Percentiles rank a stretch among this genome's conserved stretches.
Evolutionary conservation across 2,888 invertebrate species (phyloP).

Genomic region (Reticulitermes lucifugus): DNA sequence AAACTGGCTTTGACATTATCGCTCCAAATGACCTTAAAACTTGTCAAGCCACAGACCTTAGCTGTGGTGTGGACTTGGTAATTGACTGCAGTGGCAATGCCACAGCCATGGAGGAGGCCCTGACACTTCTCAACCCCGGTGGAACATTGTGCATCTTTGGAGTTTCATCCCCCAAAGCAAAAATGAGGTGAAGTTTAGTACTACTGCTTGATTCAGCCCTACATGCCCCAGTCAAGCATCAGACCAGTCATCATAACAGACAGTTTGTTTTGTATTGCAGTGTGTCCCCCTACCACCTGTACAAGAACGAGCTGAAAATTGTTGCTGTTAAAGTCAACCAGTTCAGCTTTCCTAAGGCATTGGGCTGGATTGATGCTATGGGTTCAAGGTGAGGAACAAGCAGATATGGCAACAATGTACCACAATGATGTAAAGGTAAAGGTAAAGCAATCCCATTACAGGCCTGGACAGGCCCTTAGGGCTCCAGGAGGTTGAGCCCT

Average conservation of each 20-base stretch:
- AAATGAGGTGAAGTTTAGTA: constrained; percentile 58
- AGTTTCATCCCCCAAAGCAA: constrained; percentile 69
- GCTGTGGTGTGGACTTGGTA: constrained; percentile 70
- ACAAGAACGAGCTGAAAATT: constrained; percentile 73
- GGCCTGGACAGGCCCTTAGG: no score
- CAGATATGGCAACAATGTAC: no score
- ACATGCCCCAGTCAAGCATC: no score
- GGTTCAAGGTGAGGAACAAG: constrained; percentile 65
- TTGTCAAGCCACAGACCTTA: constrained; percentile 59
- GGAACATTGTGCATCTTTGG: constrained; percentile 79
- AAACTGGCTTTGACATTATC: constrained; percentile 54
- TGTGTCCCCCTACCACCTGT: constrained; percentile 71
- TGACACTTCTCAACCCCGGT: constrained; percentile 69
- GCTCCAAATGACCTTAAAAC: constrained; percentile 69
- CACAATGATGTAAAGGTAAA: no score
- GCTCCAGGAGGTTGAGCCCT: no score
- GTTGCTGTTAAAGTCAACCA: constrained; percentile 78
- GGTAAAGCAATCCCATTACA: no score
- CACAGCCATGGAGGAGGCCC: constrained; percentile 74
- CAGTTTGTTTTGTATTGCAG: constrained; percentile 60
- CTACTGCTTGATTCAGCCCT: no score
- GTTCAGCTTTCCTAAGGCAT: constrained; percentile 74
- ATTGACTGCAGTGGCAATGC: constrained; percentile 80
- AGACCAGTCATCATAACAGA: no score
- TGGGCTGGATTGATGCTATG: constrained; percentile 74